Evolutionary conservation across 2,888 invertebrate species (phyloP), one percentile per base, ranked within the genome.

Genomic region (Cosmia trapezina): DNA sequence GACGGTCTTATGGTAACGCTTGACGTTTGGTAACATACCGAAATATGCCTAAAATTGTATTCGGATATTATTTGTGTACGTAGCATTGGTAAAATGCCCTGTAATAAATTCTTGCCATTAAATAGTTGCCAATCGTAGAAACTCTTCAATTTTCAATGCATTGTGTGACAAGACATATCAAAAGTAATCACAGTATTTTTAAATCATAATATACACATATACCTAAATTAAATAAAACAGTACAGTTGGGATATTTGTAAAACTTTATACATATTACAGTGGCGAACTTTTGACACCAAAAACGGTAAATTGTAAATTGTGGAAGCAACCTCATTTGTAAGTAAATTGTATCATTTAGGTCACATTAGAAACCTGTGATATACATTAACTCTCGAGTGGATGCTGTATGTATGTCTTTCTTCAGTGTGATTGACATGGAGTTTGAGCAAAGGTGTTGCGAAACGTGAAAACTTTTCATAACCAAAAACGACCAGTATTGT

Each of bases 291-390:
- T 89, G 88, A 89, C 89, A 91, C 89, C 89, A 90, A 91, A 88
- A 88, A 73, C 88, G 45, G 73, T 71, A 86, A 75, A 63, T 65
- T 88, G 83, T 88, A 84, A 85, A 87, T 86, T 87, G 69, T 86
- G 85, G 83, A 86, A 80, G 87, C 86, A 87, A 88, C 83, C 87
- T 89, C 87, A 88, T 92, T 92, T 90, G 89, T 87, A 92, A 90
- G 89, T 89, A 86, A 88, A 87, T 86, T 91, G 90, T 93, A 94
- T 94, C 94, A 93, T 92, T 91, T 94, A 94, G 93, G 91, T 93
- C 91, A 93, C 95, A 94, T 91, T 94, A 94, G 95, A 91, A 93
- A 91, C 94, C 96, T 96, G 96, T 96, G 96, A 96, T 96, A 96
- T 94, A 93, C 86, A 85, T 86, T 87, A 91, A 92, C 91, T 93